Evolutionary conservation across 2,113 vertebrate species (phyloP), one percentile per base, ranked within the genome.

Genomic region (Phoxinus phoxinus): DNA sequence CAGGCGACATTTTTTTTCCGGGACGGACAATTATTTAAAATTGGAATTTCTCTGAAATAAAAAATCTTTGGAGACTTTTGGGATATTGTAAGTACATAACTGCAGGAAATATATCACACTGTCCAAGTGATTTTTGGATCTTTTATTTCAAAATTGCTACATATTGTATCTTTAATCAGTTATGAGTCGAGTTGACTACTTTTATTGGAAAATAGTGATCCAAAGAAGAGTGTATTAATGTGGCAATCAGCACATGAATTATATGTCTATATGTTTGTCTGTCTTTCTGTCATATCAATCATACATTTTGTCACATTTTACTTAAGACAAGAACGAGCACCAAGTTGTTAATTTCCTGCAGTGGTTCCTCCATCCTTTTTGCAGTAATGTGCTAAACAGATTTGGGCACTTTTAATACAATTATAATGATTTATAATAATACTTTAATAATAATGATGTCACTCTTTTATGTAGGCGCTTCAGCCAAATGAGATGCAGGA

Each of bases 151-250:
- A n/a, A n/a, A n/a, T n/a, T n/a, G n/a, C n/a, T n/a, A n/a, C n/a
- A n/a, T n/a, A n/a, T n/a, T n/a, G n/a, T n/a, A n/a, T n/a, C n/a
- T n/a, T n/a, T n/a, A 7, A 32, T 67, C 13, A 17, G 27, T 67
- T 67, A 15, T 30, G 13, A 4, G 27, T 65, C 1, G 4, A 65
- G 27, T 27, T n/a, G n/a, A n/a, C n/a, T n/a, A n/a, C n/a, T 63
- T 80, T 80, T 25, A 80, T 58, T 59, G 53, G 32, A 59, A 61
- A 41, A 74, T n/a, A 25, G 12, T 37, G 76, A 37, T 78, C 32
- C 12, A 35, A 37, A 32, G 51, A 35, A 77, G 48, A 77, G 13
- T 58, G 75, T n/a, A 58, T 58, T 74, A 74, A 44, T 73, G 67
- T 71, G 37, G 35, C 67, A 41, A 4, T 41, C 19, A 10, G 35